phyloP scores from a whole-genome alignment of 2,888 invertebrate species.

The Callyntrura sp. region DNA sequence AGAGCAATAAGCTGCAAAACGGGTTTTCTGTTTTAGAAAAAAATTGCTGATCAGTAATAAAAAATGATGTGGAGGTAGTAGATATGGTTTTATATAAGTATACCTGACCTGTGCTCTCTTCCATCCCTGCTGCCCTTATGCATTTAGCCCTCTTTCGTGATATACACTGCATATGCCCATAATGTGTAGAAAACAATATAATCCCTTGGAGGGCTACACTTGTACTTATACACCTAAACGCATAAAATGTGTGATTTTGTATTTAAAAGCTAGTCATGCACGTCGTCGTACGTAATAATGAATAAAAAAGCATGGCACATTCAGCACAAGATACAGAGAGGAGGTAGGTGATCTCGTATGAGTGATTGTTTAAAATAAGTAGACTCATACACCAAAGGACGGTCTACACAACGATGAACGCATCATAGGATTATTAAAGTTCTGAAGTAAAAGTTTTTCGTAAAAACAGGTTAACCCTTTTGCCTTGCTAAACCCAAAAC shows the following conservation, averaged over 20 bases:
- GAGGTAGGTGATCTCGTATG: conserved; percentile 47
- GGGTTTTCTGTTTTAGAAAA: conserved; percentile 74
- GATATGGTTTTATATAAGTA: conserved; percentile 76
- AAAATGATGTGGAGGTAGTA: conserved; percentile 77
- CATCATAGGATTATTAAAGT: conserved; percentile 54
- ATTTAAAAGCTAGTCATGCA: conserved; percentile 55
- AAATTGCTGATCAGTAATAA: conserved; percentile 77
- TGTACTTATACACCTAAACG: conserved; percentile 47
- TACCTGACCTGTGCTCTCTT: conserved; percentile 75
- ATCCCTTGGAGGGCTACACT: conserved; percentile 75
- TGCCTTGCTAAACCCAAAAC: conserved; percentile 80
- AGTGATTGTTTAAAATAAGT: conserved; percentile 69
- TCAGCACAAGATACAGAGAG: neutral
- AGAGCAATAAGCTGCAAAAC: conserved; percentile 77
- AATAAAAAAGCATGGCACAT: conserved; percentile 40
- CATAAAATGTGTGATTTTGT: conserved; percentile 56
- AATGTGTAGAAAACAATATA: conserved; percentile 67
- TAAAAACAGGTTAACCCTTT: conserved; percentile 80
- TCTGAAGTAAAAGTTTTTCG: conserved; percentile 80
- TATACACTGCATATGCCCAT: conserved; percentile 27
- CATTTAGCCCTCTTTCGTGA: conserved; percentile 50
- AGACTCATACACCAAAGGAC: conserved; percentile 14
- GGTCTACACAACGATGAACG: neutral
- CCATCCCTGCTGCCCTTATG: conserved; percentile 69
- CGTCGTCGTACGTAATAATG: conserved; percentile 54